These are phyloP conservation scores for Anadara kagoshimensis DNA, from an alignment of 1,140 invertebrate genomes.

Conservation along the genomic window DNA sequence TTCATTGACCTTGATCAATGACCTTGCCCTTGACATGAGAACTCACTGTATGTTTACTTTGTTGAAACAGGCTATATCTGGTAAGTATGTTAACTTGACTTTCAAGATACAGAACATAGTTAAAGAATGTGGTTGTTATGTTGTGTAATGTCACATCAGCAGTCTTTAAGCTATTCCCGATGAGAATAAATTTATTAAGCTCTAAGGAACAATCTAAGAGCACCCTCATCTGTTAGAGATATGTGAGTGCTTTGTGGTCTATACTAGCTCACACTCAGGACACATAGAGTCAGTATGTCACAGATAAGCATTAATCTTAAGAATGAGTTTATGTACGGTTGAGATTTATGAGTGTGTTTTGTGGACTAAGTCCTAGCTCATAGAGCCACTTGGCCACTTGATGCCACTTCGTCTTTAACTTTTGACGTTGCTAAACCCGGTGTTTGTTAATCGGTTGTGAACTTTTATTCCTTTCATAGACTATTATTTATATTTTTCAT, in stretches of 20 bases:
- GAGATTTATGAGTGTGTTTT: neutral
- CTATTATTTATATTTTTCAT: conserved; percentile 17
- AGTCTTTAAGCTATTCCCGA: too few relatives aligned
- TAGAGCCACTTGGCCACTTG: too few relatives aligned
- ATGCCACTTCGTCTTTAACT: too few relatives aligned
- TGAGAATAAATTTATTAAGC: too few relatives aligned
- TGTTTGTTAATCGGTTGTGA: too few relatives aligned
- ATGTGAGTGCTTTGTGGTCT: too few relatives aligned
- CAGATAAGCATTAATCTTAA: neutral
- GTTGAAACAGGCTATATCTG: conserved; percentile 83
- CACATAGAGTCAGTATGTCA: neutral
- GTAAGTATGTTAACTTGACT: conserved; percentile 51
- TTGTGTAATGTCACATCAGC: neutral
- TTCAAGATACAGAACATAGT: too few relatives aligned
- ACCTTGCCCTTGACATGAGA: conserved; percentile 90
- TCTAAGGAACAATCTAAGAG: too few relatives aligned
- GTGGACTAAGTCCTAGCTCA: neutral
- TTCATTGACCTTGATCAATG: conserved; percentile 87
- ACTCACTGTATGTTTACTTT: conserved; percentile 90
- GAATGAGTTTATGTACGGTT: neutral
- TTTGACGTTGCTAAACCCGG: too few relatives aligned
- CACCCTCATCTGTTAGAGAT: too few relatives aligned
- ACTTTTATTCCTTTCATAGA: neutral
- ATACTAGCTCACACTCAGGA: too few relatives aligned
- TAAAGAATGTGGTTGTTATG: too few relatives aligned